Evolutionary conservation across 1,140 invertebrate species (phyloP).

Genomic region (Drosophila hydei): DNA sequence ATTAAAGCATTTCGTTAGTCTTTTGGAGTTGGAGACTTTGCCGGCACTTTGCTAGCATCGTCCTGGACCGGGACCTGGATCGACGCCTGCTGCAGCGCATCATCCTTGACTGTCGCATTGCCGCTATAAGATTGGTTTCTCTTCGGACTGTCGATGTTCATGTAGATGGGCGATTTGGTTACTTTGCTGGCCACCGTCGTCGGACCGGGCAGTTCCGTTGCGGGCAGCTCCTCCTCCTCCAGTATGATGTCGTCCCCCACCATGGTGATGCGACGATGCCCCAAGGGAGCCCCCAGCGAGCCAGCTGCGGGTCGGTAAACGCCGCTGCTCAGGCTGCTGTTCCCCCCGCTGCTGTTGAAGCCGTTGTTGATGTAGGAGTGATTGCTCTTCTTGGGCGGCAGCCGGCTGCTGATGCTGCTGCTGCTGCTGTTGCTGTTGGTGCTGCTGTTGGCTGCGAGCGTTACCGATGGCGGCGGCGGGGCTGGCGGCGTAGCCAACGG

Average conservation of each 20-base stretch:
- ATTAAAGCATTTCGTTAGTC: conserved; percentile 76
- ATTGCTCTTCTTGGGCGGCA: conserved; percentile 75
- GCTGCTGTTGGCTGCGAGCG: conserved; percentile 18
- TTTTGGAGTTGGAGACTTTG: conserved; percentile 80
- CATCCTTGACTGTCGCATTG: conserved; percentile 41
- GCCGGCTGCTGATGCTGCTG: conserved; percentile 22
- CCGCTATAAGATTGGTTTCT: conserved; percentile 66
- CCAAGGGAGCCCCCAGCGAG: conserved; percentile 37
- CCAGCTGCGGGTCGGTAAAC: conserved; percentile 63
- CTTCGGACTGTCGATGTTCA: conserved; percentile 77
- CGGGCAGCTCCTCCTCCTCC: conserved; percentile 76
- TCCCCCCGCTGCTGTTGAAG: conserved; percentile 58
- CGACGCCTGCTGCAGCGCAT: conserved; percentile 29
- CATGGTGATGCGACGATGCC: conserved; percentile 66
- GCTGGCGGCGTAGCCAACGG: conserved; percentile 18
- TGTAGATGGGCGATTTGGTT: conserved; percentile 62
- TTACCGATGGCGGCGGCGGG: conserved; percentile 34
- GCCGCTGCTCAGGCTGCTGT: conserved; percentile 33
- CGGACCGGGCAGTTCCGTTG: conserved; percentile 20
- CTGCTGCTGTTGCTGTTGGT: conserved; percentile 8
- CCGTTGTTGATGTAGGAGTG: conserved; percentile 75
- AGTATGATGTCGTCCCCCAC: conserved; percentile 81
- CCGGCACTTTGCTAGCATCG: conserved; percentile 47
- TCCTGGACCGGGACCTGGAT: background rate
- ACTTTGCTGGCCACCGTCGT: conserved; percentile 32